A percentile compares a stretch with the other conserved stretches of the same genome.
Conservation (phyloP, 2,888 invertebrate genomes). For the Heliconius hortense region DNA sequence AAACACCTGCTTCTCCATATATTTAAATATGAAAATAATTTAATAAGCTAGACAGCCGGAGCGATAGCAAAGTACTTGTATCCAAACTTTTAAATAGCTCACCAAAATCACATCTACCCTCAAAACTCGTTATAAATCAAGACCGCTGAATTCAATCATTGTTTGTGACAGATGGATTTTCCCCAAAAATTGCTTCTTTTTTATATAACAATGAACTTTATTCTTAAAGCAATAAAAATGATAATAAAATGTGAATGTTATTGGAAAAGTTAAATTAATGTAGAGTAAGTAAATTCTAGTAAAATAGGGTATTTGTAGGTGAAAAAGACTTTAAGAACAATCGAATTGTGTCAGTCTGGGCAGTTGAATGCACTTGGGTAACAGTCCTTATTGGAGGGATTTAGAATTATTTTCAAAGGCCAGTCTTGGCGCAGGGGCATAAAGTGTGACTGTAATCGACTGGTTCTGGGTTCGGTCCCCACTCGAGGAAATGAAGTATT, state of each 20-base stretch:
- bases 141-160: constrained; percentile 50
- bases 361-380: too few relatives aligned
- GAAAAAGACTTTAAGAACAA: neutral
- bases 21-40: neutral
- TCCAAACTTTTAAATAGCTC: constrained; percentile 1
- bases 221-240: constrained; percentile 6
- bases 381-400: too few relatives aligned
- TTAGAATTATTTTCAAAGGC: too few relatives aligned
- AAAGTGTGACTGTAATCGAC: too few relatives aligned
- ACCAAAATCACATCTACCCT: constrained; percentile 34
- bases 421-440: too few relatives aligned
- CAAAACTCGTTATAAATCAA: constrained; percentile 48
- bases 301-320: too few relatives aligned
- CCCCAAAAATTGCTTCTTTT: constrained; percentile 32
- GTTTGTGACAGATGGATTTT: constrained; percentile 48
- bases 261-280: neutral
- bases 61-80: neutral
- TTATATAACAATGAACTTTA: constrained; percentile 41
- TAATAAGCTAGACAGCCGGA: neutral
- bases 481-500: too few relatives aligned
- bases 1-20: too few relatives aligned
- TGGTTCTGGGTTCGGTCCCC: too few relatives aligned
- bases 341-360: too few relatives aligned
- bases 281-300: neutral
- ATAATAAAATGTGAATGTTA: constrained; percentile 21